A percentile compares a stretch with the other conserved stretches of the same genome.
Conservation (phyloP, 2,113 vertebrate species). For the Lagenorhynchus albirostris region DNA sequence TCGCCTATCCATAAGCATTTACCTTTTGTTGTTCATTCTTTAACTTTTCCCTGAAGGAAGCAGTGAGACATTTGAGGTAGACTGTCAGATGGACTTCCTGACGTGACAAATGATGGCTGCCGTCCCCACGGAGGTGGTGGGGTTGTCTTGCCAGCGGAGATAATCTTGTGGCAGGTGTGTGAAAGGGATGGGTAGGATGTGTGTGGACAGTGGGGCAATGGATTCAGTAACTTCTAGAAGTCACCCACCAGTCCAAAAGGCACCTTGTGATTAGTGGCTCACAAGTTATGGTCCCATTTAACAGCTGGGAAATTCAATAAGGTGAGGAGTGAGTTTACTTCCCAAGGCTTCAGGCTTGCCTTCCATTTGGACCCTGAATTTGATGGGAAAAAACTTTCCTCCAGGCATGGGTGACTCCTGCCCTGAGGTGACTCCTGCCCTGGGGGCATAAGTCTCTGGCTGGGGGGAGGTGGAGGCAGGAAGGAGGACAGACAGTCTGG, state of each 20-base stretch:
- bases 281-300: background rate
- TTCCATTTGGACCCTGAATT: background rate
- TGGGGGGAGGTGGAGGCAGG: no score
- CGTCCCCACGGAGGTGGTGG: background rate
- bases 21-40: conserved; percentile 45
- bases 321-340: background rate
- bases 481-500: background rate
- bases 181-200: background rate
- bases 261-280: background rate
- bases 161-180: background rate
- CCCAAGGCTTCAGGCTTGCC: background rate
- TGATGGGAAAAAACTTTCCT: background rate
- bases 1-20: conserved; percentile 39
- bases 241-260: background rate
- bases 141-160: background rate
- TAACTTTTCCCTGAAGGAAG: conserved; percentile 34
- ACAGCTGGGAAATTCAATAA: background rate
- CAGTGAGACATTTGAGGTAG: conserved; percentile 38
- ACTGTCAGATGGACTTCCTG: conserved; percentile 50
- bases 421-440: background rate
- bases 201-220: background rate
- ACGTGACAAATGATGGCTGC: background rate
- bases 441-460: background rate
- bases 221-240: background rate
- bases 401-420: background rate